Evolutionary conservation across 2,888 invertebrate species (phyloP).

Genomic region (Linnaemya tessellans): DNA sequence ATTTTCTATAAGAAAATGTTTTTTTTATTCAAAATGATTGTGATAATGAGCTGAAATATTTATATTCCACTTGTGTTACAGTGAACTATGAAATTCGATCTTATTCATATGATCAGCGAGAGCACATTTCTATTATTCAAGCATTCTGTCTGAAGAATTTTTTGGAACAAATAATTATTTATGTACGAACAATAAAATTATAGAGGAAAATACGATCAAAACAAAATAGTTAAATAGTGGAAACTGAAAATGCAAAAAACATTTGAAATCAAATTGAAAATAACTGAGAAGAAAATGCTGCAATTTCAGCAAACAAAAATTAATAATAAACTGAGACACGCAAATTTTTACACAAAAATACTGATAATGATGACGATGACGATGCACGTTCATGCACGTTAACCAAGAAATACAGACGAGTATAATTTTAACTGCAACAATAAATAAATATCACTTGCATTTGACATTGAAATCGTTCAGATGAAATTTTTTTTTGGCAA

Average conservation of each 20-base stretch:
- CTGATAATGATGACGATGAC: background rate
- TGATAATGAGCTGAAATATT: too few relatives aligned
- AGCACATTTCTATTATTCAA: too few relatives aligned
- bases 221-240: slow-evolving; percentile 15
- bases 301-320: slow-evolving; percentile 17
- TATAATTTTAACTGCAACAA: slow-evolving; percentile 30
- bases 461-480: slow-evolving; percentile 66
- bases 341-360: slow-evolving; percentile 4
- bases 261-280: background rate
- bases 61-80: too few relatives aligned
- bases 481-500: slow-evolving; percentile 58
- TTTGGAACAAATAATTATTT: slow-evolving; percentile 40
- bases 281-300: slow-evolving; percentile 21
- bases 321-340: background rate
- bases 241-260: slow-evolving; percentile 21
- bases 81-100: too few relatives aligned
- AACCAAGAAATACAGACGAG: slow-evolving; percentile 27
- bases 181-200: background rate
- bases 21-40: too few relatives aligned
- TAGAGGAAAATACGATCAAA: slow-evolving; percentile 34
- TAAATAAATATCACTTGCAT: slow-evolving; percentile 37
- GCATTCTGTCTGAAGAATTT: slow-evolving; percentile 27
- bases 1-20: too few relatives aligned
- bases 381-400: slow-evolving; percentile 37
- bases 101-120: too few relatives aligned